phyloP scores from a whole-genome alignment of 2,113 vertebrate species.

The Hylia prasina region DNA sequence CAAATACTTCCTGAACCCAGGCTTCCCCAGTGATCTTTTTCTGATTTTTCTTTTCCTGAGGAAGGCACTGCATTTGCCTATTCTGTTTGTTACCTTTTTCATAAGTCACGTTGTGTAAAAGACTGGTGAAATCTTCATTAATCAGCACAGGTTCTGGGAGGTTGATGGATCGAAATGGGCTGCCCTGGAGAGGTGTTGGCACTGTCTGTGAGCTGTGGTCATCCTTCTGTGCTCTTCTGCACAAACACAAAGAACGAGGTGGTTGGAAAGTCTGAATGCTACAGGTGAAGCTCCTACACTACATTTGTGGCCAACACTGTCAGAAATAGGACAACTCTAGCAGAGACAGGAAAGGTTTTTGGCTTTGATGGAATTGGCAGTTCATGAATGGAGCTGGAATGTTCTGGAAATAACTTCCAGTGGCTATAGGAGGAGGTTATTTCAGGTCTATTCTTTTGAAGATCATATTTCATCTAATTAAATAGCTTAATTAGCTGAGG shows the following conservation, averaged over 20 bases:
- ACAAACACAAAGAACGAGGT: not conserved
- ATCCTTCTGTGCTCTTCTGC: constrained; percentile 79
- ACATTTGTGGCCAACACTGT: not conserved
- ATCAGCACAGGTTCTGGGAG: constrained; percentile 75
- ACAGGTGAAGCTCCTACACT: not conserved
- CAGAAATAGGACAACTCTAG: not conserved
- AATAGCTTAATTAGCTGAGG: constrained; percentile 34
- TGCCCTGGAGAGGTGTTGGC: constrained; percentile 72
- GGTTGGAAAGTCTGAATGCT: not conserved
- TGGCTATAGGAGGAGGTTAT: not conserved
- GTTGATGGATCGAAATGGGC: constrained; percentile 76
- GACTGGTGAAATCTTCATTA: constrained; percentile 74
- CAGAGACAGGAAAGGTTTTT: not conserved
- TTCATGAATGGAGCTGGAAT: not conserved
- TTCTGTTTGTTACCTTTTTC: constrained; percentile 74
- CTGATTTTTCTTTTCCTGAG: not conserved
- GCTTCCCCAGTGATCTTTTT: not conserved
- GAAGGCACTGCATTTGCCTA: not conserved
- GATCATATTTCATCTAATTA: constrained; percentile 13
- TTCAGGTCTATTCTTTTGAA: not conserved
- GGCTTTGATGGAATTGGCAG: not conserved
- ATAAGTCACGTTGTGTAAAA: constrained; percentile 73
- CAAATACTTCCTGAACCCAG: not conserved
- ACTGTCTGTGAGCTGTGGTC: constrained; percentile 72
- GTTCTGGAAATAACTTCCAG: not conserved